Evolutionary conservation across 2,797 vertebrate species (phyloP), one percentile per base, ranked within the genome.

Genomic region (Zalophus californianus): DNA sequence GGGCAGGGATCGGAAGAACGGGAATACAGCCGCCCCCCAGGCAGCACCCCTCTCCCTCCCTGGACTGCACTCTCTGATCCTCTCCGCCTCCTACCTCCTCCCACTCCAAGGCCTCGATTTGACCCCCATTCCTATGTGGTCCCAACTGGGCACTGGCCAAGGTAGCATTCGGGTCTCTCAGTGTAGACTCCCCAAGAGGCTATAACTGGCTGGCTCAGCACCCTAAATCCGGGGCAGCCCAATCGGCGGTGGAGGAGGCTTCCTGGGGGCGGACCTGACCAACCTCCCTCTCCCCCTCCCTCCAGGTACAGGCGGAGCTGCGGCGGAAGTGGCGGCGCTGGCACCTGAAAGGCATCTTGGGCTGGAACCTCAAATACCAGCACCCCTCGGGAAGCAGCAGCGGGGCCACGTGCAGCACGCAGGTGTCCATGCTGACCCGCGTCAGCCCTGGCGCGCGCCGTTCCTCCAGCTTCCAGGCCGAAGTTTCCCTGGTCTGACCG

Each of bases 291-390:
- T 3, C 38, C 38, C 38, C 38, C 44, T 44, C 44, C 15, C 78
- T 72, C 78, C 98, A 99, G 99, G 99, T 99, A 83, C 99, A 99
- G 98, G 99, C 98, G 0, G 99, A 99, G 97, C 99, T 99, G 95
- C 99, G 99, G 98, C 98, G 99, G 94, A 99, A 99, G 98, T 99
- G 99, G 99, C 98, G 99, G 70, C 98, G 99, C 98, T 99, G 99
- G 99, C 99, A 99, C 56, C 97, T 99, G 79, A 99, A 99, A 97
- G 98, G 99, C 97, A 99, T 99, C 97, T 98, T 99, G 98, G 99
- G 99, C 96, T 99, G 99, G 0, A 99, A 99, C 97, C 98, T 99
- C 98, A 99, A 99, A 98, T 99, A 99, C 97, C 99, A 99, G 94
- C 99, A 99, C 80, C 99, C 99, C 0, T 99, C 99, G 1, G 98